Evolutionary conservation across 2,113 vertebrate genomes (phyloP).

Genomic region (Percopsis transmontana): DNA sequence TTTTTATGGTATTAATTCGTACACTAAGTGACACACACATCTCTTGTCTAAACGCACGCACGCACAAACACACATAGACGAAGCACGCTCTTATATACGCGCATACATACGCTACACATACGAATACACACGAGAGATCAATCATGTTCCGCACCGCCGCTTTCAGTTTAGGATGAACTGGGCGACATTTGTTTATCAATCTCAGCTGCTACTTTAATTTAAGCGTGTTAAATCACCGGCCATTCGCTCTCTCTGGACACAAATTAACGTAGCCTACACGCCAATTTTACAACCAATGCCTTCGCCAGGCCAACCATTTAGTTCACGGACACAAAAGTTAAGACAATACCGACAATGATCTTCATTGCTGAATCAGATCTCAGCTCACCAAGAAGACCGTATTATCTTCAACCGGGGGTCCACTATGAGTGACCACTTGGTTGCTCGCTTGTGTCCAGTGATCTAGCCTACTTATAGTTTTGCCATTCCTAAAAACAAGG

Average conservation of each 20-base stretch:
- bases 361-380: neutral
- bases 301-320: neutral
- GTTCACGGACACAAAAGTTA: slow-evolving; percentile 25
- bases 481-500: slow-evolving; percentile 43
- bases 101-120: neutral
- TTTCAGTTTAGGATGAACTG: slow-evolving; percentile 61
- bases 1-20: neutral
- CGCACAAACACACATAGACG: slow-evolving; percentile 6
- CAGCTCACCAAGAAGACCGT: neutral
- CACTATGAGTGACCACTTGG: slow-evolving; percentile 64
- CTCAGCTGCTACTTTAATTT: slow-evolving; percentile 20
- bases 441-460: slow-evolving; percentile 64
- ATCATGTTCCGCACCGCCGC: slow-evolving; percentile 73
- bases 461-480: slow-evolving; percentile 34
- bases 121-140: slow-evolving; percentile 53
- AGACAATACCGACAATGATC: neutral
- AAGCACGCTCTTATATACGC: neutral
- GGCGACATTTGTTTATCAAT: slow-evolving; percentile 67
- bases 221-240: slow-evolving; percentile 1
- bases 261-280: neutral
- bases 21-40: neutral
- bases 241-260: neutral
- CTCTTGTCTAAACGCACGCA: neutral
- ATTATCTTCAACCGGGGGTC: slow-evolving; percentile 43
- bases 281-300: neutral